phyloP scores from a whole-genome alignment of 1,140 invertebrate species.

The Oryctes rhinoceros region DNA sequence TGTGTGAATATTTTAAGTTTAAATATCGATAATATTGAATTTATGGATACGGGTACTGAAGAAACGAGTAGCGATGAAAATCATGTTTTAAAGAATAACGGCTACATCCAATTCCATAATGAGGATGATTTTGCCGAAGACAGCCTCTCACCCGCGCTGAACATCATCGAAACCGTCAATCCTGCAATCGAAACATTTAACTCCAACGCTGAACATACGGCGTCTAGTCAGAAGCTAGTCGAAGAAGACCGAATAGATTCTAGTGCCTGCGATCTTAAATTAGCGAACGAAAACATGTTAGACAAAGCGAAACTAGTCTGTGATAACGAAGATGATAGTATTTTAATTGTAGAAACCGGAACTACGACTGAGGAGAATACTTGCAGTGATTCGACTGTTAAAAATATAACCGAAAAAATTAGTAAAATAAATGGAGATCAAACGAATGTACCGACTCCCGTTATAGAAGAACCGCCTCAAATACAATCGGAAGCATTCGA shows the following conservation, averaged over 20 bases:
- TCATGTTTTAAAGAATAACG: slow-evolving; percentile 67
- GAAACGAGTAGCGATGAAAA: slow-evolving; percentile 67
- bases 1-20: slow-evolving; percentile 57
- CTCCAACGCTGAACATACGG: background rate
- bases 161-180: slow-evolving; percentile 50
- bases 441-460: too few species aligned
- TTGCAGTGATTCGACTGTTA: slow-evolving; percentile 60
- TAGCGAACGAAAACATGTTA: too few species aligned
- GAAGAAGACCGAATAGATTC: too few species aligned
- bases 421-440: slow-evolving; percentile 29
- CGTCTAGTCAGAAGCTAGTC: too few species aligned
- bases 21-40: slow-evolving; percentile 72
- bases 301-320: slow-evolving; percentile 49
- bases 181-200: slow-evolving; percentile 46
- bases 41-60: slow-evolving; percentile 78
- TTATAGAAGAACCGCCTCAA: too few species aligned
- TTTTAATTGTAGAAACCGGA: slow-evolving; percentile 63
- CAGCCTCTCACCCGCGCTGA: slow-evolving; percentile 60
- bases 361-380: slow-evolving; percentile 68
- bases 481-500: too few species aligned
- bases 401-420: slow-evolving; percentile 56
- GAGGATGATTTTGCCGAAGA: slow-evolving; percentile 68
- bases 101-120: slow-evolving; percentile 76
- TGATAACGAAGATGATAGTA: slow-evolving; percentile 68
- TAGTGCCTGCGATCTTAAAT: too few species aligned